A percentile compares a stretch with the other conserved stretches of the same genome.
phyloP scores from a whole-genome alignment of 2,113 vertebrate genomes.

The Micromys minutus region DNA sequence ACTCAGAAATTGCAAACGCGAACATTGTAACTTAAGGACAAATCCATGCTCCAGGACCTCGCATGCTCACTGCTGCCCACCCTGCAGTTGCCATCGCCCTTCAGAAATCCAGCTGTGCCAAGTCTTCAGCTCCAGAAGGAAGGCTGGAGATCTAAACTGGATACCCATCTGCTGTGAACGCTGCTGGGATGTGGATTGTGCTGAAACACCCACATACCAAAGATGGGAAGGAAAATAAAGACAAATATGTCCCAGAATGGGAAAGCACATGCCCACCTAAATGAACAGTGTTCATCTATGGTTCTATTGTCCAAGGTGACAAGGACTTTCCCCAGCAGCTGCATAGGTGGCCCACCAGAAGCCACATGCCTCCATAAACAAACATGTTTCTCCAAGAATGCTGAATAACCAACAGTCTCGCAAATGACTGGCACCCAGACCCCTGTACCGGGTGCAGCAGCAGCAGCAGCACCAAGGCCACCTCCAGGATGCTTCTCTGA shows the following conservation, averaged over 20 bases:
- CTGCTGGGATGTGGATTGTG: conserved; percentile 98
- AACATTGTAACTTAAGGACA: neutral
- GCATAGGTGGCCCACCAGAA: conserved; percentile 99
- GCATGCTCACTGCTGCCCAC: neutral
- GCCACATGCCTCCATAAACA: conserved; percentile 95
- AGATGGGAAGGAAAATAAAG: conserved; percentile 89
- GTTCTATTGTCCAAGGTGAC: conserved; percentile 89
- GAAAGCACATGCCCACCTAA: conserved; percentile 87
- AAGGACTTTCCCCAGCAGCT: conserved; percentile 98
- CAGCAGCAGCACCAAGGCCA: neutral
- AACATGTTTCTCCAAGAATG: conserved; percentile 89
- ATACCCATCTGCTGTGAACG: conserved; percentile 96
- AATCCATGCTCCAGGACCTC: neutral
- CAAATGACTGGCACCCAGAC: conserved; percentile 87
- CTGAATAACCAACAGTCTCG: conserved; percentile 98
- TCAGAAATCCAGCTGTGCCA: conserved; percentile 72
- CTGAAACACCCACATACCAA: conserved; percentile 93
- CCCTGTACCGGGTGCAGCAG: neutral
- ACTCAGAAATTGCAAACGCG: neutral
- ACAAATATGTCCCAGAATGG: conserved; percentile 93
- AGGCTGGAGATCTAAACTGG: conserved; percentile 94
- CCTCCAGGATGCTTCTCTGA: neutral
- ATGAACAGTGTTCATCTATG: no score
- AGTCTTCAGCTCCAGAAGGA: conserved; percentile 95
- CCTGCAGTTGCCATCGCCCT: conserved; percentile 23